phyloP scores from a whole-genome alignment of 2,888 invertebrate genomes.

The Mactromeris polynyma region DNA sequence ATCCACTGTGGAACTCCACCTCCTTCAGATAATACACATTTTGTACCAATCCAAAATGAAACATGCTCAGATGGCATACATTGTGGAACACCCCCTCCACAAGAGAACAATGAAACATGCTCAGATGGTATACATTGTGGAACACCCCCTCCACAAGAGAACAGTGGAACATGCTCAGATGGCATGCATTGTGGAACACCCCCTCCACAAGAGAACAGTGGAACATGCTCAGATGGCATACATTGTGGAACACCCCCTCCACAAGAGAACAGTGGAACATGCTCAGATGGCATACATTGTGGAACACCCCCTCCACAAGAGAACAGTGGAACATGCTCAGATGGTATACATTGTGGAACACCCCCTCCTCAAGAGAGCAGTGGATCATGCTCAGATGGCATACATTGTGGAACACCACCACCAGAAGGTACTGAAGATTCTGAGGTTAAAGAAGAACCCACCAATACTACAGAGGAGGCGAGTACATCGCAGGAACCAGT shows the following conservation, averaged over 20 bases:
- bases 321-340: conserved; percentile 53
- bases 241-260: conserved; percentile 73
- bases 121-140: conserved; percentile 69
- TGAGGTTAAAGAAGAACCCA: conserved; percentile 19
- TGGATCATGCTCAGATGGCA: conserved; percentile 63
- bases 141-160: conserved; percentile 58
- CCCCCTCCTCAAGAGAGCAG: conserved; percentile 49
- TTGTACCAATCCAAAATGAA: conserved; percentile 32
- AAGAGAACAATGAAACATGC: conserved; percentile 54
- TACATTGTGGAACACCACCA: conserved; percentile 70
- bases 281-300: conserved; percentile 70
- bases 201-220: conserved; percentile 53
- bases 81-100: conserved; percentile 65
- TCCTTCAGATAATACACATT: conserved; percentile 45
- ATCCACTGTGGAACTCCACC: conserved; percentile 62
- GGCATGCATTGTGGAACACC: conserved; percentile 70
- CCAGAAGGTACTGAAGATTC: conserved; percentile 31
- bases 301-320: conserved; percentile 55
- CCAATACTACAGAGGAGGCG: conserved; percentile 6
- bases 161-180: conserved; percentile 57
- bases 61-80: conserved; percentile 63
- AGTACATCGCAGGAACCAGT: conserved; percentile 42
- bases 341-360: conserved; percentile 65
- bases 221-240: conserved; percentile 61
- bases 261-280: conserved; percentile 61